Percentiles rank a stretch among this genome's conserved stretches.
Evolutionary conservation across 2,888 invertebrate species (phyloP).

Genomic region (Hydroisotoma schaefferi): DNA sequence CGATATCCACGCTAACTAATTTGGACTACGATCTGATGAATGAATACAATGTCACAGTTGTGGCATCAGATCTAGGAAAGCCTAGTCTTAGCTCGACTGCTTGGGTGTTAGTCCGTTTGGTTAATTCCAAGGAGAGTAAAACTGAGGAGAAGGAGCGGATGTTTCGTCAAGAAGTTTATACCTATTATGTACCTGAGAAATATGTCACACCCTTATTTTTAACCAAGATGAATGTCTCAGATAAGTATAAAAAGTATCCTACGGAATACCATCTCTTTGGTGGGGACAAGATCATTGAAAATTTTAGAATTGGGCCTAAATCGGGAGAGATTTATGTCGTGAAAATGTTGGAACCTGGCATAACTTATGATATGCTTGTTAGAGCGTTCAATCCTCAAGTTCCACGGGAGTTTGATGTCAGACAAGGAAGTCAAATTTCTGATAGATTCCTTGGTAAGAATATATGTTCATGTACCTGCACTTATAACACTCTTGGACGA

Average conservation of each 20-base stretch:
- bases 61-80: slow-evolving; percentile 80
- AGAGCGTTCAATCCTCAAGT: slow-evolving; percentile 51
- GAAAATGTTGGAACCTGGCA: slow-evolving; percentile 71
- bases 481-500: background rate
- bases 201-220: slow-evolving; percentile 70
- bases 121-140: slow-evolving; percentile 30
- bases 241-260: slow-evolving; percentile 62
- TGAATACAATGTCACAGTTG: slow-evolving; percentile 70
- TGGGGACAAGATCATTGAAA: slow-evolving; percentile 53
- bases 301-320: slow-evolving; percentile 70
- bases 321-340: slow-evolving; percentile 73
- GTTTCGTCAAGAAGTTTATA: slow-evolving; percentile 65
- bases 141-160: slow-evolving; percentile 57
- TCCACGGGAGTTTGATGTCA: slow-evolving; percentile 41
- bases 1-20: slow-evolving; percentile 69
- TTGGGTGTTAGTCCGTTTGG: slow-evolving; percentile 51
- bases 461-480: too few relatives aligned
- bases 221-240: slow-evolving; percentile 71
- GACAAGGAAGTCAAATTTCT: slow-evolving; percentile 40
- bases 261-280: slow-evolving; percentile 50
- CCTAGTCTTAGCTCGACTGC: slow-evolving; percentile 78
- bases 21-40: slow-evolving; percentile 67
- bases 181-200: slow-evolving; percentile 78
- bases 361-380: slow-evolving; percentile 62
- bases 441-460: slow-evolving; percentile 43